A percentile compares a stretch with the other conserved stretches of the same genome.
Conservation (phyloP, 1,140 invertebrate genomes). For the Meloidogyne hapla region DNA sequence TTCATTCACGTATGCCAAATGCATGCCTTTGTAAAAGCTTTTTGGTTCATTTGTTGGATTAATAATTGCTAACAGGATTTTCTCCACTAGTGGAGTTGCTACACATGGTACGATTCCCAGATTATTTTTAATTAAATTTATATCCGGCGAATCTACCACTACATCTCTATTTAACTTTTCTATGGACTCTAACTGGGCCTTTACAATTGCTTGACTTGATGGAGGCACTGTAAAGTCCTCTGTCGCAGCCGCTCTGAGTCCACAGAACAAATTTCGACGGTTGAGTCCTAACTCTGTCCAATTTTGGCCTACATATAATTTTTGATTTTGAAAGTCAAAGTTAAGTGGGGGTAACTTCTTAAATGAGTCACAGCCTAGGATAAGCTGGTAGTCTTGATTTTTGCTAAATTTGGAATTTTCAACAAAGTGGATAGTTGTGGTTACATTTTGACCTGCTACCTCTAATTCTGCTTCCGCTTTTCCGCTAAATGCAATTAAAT, state of each 20-base stretch:
- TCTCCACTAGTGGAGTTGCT: no score
- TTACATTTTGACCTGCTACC: neutral
- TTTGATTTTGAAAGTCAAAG: no score
- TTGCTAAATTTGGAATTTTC: neutral
- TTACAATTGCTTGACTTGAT: no score
- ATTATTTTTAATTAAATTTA: neutral
- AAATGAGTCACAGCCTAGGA: neutral
- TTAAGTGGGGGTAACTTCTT: no score
- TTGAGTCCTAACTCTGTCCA: no score
- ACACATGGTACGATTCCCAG: neutral
- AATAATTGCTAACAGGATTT: neutral
- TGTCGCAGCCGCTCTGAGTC: no score
- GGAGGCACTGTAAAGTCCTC: no score
- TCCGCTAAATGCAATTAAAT: neutral
- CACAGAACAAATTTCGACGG: no score
- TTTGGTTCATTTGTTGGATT: constrained; percentile 10
- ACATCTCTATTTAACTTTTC: no score
- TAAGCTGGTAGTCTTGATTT: neutral
- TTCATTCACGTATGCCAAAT: constrained; percentile 10
- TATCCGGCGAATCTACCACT: neutral
- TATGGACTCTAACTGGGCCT: no score
- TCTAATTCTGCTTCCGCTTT: neutral
- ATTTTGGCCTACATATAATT: no score
- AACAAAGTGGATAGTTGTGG: neutral
- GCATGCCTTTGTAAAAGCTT: neutral